A percentile compares a stretch with the other conserved stretches of the same genome.
phyloP scores from a whole-genome alignment of 2,888 invertebrate species.

The Drosophila sordidapex region DNA sequence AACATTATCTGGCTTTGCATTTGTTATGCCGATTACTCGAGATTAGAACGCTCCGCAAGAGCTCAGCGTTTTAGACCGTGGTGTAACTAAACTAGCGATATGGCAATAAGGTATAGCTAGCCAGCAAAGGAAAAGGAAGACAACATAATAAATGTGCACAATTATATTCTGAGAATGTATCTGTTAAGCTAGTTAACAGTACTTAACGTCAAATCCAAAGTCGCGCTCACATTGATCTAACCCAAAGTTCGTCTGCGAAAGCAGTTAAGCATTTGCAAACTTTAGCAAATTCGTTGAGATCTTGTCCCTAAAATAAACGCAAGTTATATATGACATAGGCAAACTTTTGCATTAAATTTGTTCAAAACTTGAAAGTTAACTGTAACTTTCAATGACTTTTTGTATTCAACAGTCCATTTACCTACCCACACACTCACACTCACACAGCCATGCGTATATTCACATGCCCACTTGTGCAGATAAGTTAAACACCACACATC shows the following conservation, averaged over 20 bases:
- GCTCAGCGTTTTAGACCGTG: slow-evolving; percentile 20
- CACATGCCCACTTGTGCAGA: slow-evolving; percentile 16
- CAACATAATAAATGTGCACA: slow-evolving; percentile 1
- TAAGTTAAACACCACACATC: slow-evolving; percentile 54
- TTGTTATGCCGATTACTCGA: slow-evolving; percentile 57
- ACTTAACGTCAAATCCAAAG: slow-evolving; percentile 26
- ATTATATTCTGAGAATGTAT: slow-evolving; percentile 3
- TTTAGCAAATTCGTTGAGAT: slow-evolving; percentile 39
- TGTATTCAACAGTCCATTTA: slow-evolving; percentile 65
- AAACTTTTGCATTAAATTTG: slow-evolving; percentile 64
- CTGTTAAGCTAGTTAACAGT: slow-evolving; percentile 18
- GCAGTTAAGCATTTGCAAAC: slow-evolving; percentile 42
- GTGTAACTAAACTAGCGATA: not conserved
- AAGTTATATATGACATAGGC: slow-evolving; percentile 51
- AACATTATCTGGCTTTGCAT: slow-evolving; percentile 61
- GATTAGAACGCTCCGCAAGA: slow-evolving; percentile 66
- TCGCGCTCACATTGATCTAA: slow-evolving; percentile 32
- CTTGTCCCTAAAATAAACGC: slow-evolving; percentile 36
- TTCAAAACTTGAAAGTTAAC: slow-evolving; percentile 58
- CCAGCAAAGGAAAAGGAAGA: not conserved
- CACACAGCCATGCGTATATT: slow-evolving; percentile 14
- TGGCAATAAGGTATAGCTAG: not conserved
- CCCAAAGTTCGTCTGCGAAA: slow-evolving; percentile 39
- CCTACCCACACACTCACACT: slow-evolving; percentile 27
- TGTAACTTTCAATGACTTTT: slow-evolving; percentile 70